Percentiles rank a stretch among this genome's conserved stretches.
Conservation (phyloP, 2,113 vertebrate genomes). For the Chamaetylas fuelleborni region DNA sequence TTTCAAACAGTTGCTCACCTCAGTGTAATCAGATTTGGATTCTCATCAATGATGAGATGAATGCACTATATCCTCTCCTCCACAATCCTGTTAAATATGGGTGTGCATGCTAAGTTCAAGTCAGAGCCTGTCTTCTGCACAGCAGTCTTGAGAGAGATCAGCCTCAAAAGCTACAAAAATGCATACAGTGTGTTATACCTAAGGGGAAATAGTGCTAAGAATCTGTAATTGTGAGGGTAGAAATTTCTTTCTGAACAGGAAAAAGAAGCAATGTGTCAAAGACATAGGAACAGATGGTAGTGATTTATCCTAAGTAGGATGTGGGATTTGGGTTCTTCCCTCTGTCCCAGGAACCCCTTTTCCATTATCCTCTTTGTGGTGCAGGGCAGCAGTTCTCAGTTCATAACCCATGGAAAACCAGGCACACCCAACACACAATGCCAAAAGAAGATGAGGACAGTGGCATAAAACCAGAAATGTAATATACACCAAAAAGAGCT, state of each 20-base stretch:
- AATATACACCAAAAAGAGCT: not conserved
- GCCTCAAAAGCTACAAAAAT: not conserved
- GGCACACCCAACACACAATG: not conserved
- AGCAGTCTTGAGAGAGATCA: not conserved
- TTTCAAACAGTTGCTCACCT: not conserved
- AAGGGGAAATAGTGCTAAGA: not conserved
- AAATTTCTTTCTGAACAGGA: not conserved
- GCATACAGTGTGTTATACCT: not conserved
- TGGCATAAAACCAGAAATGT: not conserved
- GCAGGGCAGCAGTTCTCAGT: not conserved
- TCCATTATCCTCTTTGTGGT: not conserved
- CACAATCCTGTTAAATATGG: not conserved
- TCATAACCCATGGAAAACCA: not conserved
- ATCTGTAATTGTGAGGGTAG: not conserved
- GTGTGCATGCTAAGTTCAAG: not conserved
- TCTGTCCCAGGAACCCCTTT: not conserved
- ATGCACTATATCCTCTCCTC: not conserved
- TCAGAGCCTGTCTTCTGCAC: not conserved
- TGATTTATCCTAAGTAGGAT: not conserved
- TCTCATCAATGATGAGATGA: not conserved
- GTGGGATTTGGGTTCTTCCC: conserved; percentile 6
- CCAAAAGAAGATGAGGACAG: not conserved
- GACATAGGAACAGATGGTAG: not conserved
- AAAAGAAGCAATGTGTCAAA: not conserved
- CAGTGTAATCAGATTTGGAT: not conserved